A percentile compares a stretch with the other conserved stretches of the same genome.
Evolutionary conservation across 2,113 vertebrate species (phyloP).

Genomic region (Hippocampus guttulatus): DNA sequence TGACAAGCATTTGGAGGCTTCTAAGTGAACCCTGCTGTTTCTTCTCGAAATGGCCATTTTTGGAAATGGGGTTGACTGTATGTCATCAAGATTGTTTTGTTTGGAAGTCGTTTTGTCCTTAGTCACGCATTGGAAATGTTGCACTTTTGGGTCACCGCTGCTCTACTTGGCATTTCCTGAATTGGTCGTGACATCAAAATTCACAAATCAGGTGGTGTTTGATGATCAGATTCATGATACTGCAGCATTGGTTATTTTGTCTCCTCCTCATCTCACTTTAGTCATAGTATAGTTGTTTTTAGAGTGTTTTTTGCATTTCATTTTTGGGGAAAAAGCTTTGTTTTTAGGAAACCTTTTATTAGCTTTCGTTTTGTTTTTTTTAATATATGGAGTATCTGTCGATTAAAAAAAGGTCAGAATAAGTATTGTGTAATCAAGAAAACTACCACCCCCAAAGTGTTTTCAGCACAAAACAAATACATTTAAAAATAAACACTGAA

Average conservation of each 20-base stretch:
- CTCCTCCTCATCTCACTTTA: too few relatives aligned
- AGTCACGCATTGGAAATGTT: background rate
- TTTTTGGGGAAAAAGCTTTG: too few relatives aligned
- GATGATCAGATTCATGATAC: background rate
- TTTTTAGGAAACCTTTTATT: background rate
- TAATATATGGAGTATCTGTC: too few relatives aligned
- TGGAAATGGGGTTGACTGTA: slow-evolving; percentile 3
- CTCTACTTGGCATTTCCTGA: background rate
- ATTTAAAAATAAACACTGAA: too few relatives aligned
- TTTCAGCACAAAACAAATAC: too few relatives aligned
- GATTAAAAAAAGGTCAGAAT: too few relatives aligned
- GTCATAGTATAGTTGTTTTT: background rate
- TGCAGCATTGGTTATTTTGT: background rate
- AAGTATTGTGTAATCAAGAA: too few relatives aligned
- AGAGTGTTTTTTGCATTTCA: too few relatives aligned
- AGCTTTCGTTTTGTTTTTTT: background rate
- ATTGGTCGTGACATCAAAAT: background rate
- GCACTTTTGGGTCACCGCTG: background rate
- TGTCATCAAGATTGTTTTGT: background rate
- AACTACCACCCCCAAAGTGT: too few relatives aligned
- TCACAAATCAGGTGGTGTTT: background rate
- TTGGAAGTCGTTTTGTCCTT: background rate
- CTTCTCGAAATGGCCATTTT: slow-evolving; percentile 1
- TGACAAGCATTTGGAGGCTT: slow-evolving; percentile 1
- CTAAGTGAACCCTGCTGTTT: background rate